Percentiles rank a stretch among this genome's conserved stretches.
Conservation (phyloP, 2,113 vertebrate species). For the Corythaeola cristata region DNA sequence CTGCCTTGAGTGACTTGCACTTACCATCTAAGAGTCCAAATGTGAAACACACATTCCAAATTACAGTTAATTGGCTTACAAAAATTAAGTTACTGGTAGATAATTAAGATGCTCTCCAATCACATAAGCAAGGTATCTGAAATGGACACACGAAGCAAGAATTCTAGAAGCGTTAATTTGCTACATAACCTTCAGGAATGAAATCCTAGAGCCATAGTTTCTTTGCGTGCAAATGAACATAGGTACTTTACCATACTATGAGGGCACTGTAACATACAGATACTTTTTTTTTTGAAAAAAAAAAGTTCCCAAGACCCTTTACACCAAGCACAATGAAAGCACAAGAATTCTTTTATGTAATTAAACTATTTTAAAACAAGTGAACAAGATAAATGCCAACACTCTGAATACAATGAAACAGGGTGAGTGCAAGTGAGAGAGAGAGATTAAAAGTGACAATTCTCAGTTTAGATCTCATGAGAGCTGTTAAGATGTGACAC, state of each 20-base stretch:
- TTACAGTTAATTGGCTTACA: conserved; percentile 3
- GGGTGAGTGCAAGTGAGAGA: background rate
- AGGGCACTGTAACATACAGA: background rate
- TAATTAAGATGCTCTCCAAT: background rate
- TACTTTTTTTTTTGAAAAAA: background rate
- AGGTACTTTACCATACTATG: background rate
- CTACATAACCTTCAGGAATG: background rate
- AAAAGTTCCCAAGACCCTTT: background rate
- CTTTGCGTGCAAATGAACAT: background rate
- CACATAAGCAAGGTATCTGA: background rate
- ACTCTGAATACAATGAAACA: background rate
- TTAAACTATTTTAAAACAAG: background rate
- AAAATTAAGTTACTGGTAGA: background rate
- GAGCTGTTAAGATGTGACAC: background rate
- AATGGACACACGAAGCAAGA: background rate
- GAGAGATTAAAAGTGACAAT: background rate
- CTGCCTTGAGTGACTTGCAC: background rate
- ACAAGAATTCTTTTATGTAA: background rate
- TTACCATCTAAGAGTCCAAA: background rate
- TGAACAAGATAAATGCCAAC: background rate
- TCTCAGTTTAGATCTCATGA: background rate
- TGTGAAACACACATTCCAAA: background rate
- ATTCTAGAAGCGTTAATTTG: background rate
- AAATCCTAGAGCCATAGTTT: background rate
- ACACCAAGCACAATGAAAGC: background rate